A percentile compares a stretch with the other conserved stretches of the same genome.
Conservation (phyloP, 2,113 vertebrate species). For the Micronisus gabar region DNA sequence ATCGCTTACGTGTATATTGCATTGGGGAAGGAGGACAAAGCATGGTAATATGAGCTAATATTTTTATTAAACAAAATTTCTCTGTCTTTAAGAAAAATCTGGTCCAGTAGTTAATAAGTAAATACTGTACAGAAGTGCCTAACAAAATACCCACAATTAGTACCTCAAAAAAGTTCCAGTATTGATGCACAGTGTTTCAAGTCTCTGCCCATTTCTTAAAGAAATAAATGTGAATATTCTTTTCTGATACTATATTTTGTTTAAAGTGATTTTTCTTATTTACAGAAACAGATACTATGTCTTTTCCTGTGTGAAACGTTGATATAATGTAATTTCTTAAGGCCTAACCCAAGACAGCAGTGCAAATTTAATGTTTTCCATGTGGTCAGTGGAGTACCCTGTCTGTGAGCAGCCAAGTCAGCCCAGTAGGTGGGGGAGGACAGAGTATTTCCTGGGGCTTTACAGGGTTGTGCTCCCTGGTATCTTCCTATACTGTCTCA, state of each 20-base stretch:
- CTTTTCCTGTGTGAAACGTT: neutral
- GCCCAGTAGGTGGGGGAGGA: neutral
- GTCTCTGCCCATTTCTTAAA: neutral
- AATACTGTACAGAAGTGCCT: neutral
- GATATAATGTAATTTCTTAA: neutral
- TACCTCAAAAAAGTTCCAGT: neutral
- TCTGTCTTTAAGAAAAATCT: neutral
- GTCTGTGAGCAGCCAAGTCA: neutral
- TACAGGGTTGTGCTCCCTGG: neutral
- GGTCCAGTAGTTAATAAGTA: neutral
- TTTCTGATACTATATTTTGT: neutral
- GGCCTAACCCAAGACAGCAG: neutral
- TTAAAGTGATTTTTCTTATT: neutral
- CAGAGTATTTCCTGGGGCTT: neutral
- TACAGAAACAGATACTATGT: neutral
- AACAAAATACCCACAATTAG: neutral
- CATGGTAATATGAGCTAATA: constrained; percentile 76
- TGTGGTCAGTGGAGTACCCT: neutral
- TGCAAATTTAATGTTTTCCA: neutral
- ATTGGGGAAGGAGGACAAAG: constrained; percentile 94
- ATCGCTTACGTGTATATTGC: constrained; percentile 88
- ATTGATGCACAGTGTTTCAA: neutral
- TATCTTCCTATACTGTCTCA: neutral
- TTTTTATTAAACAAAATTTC: neutral
- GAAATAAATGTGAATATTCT: neutral